Base-by-base conservation (phyloP, 2,888 invertebrate genomes). In the Eulithis testata region DNA sequence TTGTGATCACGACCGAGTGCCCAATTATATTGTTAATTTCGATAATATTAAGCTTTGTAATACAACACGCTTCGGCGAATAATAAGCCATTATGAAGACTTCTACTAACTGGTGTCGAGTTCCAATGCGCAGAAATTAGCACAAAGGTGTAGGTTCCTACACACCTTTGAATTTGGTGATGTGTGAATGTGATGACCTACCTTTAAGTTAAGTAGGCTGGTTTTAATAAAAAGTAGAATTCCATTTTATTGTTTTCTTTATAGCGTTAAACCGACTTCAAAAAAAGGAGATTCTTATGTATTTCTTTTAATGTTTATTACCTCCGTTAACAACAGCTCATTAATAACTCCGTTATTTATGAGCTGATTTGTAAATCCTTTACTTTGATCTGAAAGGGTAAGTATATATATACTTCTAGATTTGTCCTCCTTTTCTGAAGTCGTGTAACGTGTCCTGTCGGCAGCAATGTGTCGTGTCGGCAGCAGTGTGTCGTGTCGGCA, bases 21-120 rank as follows among this genome's bases (percentile, higher is more conserved):
- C 91, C 93, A 92, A 92, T 93, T 93, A 92, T 92, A 91, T 91
- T 92, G 92, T 93, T 92, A 93, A 93, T 93, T 91, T 91, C 84
- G 81, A 90, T 89, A 92, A 91, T 91, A 91, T 89, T 86, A 86
- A 85, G 84, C 87, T 82, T 89, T 88, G 90, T 89, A 91, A 91
- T 89, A 85, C 85, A 83, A 91, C 89, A 90, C 91, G 86, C 78
- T 78, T 80, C 78, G 73, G 64, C 73, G 81, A 85, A 92, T 91
- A 93, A 93, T 93, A 91, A 91, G 91, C 90, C 77, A 90, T 91
- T 90, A 90, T 88, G 77, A 63, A 68, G 68, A 65, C 70, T 55
- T n/a, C 40, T 63, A 52, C 63, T 54, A 71, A 49, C 49, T 49
- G 49, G 82, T 87, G 80, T 88, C 79, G 73, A 69, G 78, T 84